Base-by-base conservation (phyloP, 2,113 vertebrate species). In the Trichechus manatus region DNA sequence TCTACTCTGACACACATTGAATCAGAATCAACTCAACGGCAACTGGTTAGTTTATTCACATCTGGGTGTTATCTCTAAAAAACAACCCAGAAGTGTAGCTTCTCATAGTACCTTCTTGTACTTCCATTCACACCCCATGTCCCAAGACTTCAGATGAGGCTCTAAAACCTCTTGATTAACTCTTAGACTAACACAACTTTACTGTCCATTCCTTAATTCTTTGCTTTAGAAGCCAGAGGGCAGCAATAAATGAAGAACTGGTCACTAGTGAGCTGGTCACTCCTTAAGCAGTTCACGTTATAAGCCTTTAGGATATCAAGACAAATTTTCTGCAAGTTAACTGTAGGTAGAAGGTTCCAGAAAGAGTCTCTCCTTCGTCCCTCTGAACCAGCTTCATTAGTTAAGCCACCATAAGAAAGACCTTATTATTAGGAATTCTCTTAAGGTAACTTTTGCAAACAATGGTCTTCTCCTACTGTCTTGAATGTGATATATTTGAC, bases 371-470 rank as follows among this genome's bases (percentile, higher is more conserved):
- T 14, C 39, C 19, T 79, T 29, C n/a, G 39, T 95, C 56, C 64
- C 20, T 29, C 80, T 29, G 29, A 75, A 63, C 36, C 89, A 63
- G 9, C 53, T 84, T 56, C 27, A 4, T 63, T 89, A 70, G 50
- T 86, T 53, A 53, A 53, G 66, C n/a, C 53, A 22, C 44, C 44
- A 86, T 66, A 29, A 81, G 50, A 39, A 95, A 93, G 72, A 13
- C 80, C 59, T 91, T 82, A 59, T 94, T 81, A 94, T n/a, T 44
- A 66, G 78, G 29, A 53, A 84, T 89, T 42, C 83, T 94, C 25
- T 68, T 74, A 87, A 92, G 91, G 93, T 42, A 14, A 36, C 8
- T 87, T 86, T 91, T 94, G 47, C 47, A 77, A 86, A 86, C 89
- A 83, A 61, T n/a, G 44, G 29, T 22, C 80, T 66, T 92, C 75